Percentiles rank a stretch among this genome's conserved stretches.
Conservation (phyloP, 1,140 invertebrate species). For the Pararge aegeria region DNA sequence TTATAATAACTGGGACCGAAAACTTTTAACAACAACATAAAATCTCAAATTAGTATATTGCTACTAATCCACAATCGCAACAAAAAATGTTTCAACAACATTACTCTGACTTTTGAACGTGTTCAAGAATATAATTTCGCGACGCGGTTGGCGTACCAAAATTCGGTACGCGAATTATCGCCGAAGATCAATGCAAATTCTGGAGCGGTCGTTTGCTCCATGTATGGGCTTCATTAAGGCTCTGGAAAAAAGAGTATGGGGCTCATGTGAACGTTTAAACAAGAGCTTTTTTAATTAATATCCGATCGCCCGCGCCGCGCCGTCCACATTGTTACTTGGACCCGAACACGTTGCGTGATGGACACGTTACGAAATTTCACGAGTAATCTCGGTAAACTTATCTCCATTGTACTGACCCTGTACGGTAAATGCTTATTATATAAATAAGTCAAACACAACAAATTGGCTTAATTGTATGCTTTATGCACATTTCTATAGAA, state of each 20-base stretch:
- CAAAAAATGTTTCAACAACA: too few species aligned
- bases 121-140: not conserved
- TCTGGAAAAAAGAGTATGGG: constrained; percentile 48
- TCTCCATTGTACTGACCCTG: constrained; percentile 31
- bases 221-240: constrained; percentile 70
- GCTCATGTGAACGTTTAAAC: constrained; percentile 50
- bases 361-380: constrained; percentile 27
- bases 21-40: too few species aligned
- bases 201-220: constrained; percentile 49
- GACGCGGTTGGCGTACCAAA: constrained; percentile 7
- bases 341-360: constrained; percentile 28
- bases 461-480: constrained; percentile 33
- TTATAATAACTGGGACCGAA: too few species aligned
- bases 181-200: constrained; percentile 64
- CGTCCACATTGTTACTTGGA: constrained; percentile 29
- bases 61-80: too few species aligned
- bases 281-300: constrained; percentile 58
- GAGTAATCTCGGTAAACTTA: constrained; percentile 30
- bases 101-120: not conserved
- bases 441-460: constrained; percentile 35
- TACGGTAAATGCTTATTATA: constrained; percentile 33
- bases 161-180: constrained; percentile 15
- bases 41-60: too few species aligned
- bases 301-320: constrained; percentile 31
- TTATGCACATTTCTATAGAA: constrained; percentile 5